Conservation (phyloP, 2,113 vertebrate species). For the Grallaria varia region DNA sequence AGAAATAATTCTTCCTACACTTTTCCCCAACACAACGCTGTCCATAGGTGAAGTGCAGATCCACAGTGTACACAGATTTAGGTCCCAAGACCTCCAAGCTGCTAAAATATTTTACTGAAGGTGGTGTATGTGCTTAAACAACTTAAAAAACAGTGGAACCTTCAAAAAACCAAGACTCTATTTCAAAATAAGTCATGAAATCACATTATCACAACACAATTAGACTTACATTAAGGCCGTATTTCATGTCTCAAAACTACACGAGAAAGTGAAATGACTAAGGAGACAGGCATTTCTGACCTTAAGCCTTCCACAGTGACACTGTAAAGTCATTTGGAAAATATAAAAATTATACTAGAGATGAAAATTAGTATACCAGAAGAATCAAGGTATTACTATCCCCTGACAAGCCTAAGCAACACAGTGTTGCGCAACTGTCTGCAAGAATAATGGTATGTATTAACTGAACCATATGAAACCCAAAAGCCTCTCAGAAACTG, state of each 20-base stretch:
- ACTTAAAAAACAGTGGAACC: not conserved
- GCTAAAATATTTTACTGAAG: no score
- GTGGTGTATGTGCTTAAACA: no score
- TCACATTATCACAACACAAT: not conserved
- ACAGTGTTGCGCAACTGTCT: not conserved
- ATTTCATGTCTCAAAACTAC: not conserved
- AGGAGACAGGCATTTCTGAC: not conserved
- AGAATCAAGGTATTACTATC: not conserved
- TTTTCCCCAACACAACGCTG: not conserved
- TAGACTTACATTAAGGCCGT: rapidly evolving
- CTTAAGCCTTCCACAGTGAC: not conserved
- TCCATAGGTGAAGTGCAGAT: rapidly evolving
- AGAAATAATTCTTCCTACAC: not conserved
- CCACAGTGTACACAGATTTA: no score
- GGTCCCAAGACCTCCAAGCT: not conserved
- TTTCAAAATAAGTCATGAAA: not conserved
- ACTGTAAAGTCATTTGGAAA: not conserved
- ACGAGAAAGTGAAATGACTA: not conserved
- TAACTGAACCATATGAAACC: not conserved
- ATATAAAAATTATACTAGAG: not conserved
- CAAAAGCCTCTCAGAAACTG: not conserved
- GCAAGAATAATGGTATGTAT: not conserved
- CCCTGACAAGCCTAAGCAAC: not conserved
- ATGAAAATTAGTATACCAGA: not conserved
- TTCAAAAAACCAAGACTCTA: not conserved